Percentiles rank a stretch among this genome's conserved stretches.
phyloP scores from a whole-genome alignment of 2,797 vertebrate genomes.

The Molossus alvarezi region DNA sequence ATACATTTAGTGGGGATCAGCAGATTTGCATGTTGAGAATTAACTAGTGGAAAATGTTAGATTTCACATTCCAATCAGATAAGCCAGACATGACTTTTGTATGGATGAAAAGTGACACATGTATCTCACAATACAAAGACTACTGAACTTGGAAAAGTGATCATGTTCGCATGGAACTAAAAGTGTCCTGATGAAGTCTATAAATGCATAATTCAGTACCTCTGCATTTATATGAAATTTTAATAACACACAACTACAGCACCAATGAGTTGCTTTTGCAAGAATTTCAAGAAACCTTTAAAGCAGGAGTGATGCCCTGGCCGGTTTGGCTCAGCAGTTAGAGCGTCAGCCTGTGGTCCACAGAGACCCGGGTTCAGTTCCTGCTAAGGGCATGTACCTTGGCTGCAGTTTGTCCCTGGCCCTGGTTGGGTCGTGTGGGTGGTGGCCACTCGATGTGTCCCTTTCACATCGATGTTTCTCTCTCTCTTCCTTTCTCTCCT shows the following conservation, averaged over 20 bases:
- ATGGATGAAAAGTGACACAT: not conserved
- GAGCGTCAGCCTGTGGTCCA: too few species aligned
- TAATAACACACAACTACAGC: slow-evolving; percentile 81
- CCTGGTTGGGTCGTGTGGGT: too few species aligned
- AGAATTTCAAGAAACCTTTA: slow-evolving; percentile 81
- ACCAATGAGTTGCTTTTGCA: slow-evolving; percentile 82
- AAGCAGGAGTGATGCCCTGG: slow-evolving; percentile 65
- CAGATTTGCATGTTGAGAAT: slow-evolving; percentile 8
- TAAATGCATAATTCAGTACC: slow-evolving; percentile 82
- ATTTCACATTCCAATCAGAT: slow-evolving; percentile 37
- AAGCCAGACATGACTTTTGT: slow-evolving; percentile 14
- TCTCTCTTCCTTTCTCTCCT: too few species aligned
- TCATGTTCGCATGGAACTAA: not conserved
- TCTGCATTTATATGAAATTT: slow-evolving; percentile 84
- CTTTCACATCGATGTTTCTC: too few species aligned
- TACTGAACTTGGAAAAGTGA: slow-evolving; percentile 18
- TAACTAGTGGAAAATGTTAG: slow-evolving; percentile 50
- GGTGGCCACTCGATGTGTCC: too few species aligned
- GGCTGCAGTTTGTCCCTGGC: too few species aligned
- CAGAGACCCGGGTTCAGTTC: too few species aligned
- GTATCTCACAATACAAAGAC: not conserved
- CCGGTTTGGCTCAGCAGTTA: too few species aligned
- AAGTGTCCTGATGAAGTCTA: slow-evolving; percentile 58
- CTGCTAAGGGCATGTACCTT: too few species aligned
- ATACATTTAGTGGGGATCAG: not conserved